Evolutionary conservation across 2,113 vertebrate species (phyloP), one percentile per base, ranked within the genome.

Genomic region (Prunella himalayana): DNA sequence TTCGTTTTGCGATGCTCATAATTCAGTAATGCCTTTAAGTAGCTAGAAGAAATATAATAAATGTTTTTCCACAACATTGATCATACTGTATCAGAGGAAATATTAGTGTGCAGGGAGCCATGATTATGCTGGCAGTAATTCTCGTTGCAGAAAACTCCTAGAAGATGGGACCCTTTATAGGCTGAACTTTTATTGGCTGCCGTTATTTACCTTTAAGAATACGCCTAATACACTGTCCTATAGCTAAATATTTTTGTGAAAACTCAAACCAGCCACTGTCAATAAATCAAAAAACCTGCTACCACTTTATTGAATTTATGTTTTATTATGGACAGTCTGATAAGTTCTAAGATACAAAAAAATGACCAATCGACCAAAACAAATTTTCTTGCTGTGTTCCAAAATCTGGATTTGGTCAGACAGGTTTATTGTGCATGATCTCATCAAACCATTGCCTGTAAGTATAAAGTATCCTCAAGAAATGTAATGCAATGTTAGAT

Each of bases 41-140:
- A 99, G 98, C 98, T 98, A 98, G 98, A 99, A 99, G 98, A 99
- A 99, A 99, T 98, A 99, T 99, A 99, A 99, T 98, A 99, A 99
- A 99, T 99, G 98, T 98, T 98, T 99, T 99, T 99, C 98, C 98
- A 98, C 98, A 98, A 98, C 98, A 99, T 98, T 99, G 99, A 99
- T 99, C 98, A 98, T 99, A 98, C 97, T 98, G 98, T 98, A 98
- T 98, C 94, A 98, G 98, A 99, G 98, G 98, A 98, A 99, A 99
- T 99, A 99, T 99, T 98, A 99, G 98, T 93, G 98, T 98, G 98
- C 98, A 98, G 98, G 99, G 98, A 98, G 97, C 96, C 97, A 97
- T 98, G 98, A 98, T 98, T 98, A 98, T 98, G 97, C 97, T 92
- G 98, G 98, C 97, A 98, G 98, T 98, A 98, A 98, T 98, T 98